phyloP scores from a whole-genome alignment of 2,888 invertebrate genomes.

The Ectemnius lituratus region DNA sequence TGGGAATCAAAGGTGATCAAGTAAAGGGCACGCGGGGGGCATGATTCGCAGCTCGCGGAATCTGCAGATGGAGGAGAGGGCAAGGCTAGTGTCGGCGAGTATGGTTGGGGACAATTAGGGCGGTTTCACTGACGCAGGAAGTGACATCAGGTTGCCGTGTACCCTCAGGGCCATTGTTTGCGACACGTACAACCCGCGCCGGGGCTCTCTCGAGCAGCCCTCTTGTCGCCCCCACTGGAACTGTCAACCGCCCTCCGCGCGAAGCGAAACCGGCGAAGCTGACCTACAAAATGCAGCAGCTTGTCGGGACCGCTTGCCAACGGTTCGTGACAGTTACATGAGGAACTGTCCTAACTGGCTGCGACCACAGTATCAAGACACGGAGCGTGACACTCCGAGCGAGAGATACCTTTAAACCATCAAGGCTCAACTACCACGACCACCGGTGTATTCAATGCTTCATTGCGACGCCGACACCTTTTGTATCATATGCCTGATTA shows the following conservation, averaged over 20 bases:
- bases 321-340: conserved; percentile 62
- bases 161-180: conserved; percentile 66
- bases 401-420: conserved; percentile 33
- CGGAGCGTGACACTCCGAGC: conserved; percentile 30
- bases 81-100: conserved; percentile 46
- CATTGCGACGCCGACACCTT: no score
- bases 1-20: conserved; percentile 20
- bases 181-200: conserved; percentile 66
- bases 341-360: conserved; percentile 58
- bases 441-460: no score
- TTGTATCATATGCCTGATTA: no score
- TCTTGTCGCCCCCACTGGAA: conserved; percentile 51
- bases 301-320: conserved; percentile 63
- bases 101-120: conserved; percentile 66
- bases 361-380: conserved; percentile 55
- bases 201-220: conserved; percentile 55
- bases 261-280: conserved; percentile 49
- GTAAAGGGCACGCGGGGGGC: no score
- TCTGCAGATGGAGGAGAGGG: conserved; percentile 2
- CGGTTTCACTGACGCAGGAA: conserved; percentile 66
- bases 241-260: conserved; percentile 57
- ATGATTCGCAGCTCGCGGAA: no score
- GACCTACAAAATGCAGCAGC: conserved; percentile 65
- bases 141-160: conserved; percentile 68
- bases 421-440: background rate